Conservation (phyloP, 1,140 invertebrate genomes). For the Choristoneura fumiferana region DNA sequence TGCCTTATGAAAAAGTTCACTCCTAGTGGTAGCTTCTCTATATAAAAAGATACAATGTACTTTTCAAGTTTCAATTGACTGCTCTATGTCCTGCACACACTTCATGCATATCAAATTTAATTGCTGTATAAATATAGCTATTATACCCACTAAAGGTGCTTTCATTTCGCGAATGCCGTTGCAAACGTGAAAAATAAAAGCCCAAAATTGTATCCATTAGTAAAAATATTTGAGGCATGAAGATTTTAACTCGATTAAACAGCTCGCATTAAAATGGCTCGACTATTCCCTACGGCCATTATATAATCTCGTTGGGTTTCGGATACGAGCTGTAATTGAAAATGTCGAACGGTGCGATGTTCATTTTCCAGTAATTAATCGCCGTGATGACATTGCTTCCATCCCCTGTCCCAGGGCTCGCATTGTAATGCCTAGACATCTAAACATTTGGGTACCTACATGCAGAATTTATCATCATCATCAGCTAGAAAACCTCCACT, state of each 20-base stretch:
- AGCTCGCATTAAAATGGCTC: conserved; percentile 41
- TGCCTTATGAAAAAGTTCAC: no score
- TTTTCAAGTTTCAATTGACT: no score
- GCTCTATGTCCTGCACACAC: no score
- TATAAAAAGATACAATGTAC: no score
- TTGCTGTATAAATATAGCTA: no score
- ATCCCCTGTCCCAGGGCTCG: conserved; percentile 37
- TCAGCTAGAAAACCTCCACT: no score
- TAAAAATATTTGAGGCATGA: conserved; percentile 27
- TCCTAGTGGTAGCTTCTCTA: no score
- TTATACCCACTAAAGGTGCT: no score
- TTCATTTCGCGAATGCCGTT: no score
- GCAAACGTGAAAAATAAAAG: no score
- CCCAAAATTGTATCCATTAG: conserved; percentile 5
- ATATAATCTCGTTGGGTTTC: conserved; percentile 64
- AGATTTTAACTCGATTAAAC: conserved; percentile 61
- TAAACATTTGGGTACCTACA: conserved; percentile 9
- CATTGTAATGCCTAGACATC: conserved; percentile 20
- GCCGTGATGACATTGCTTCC: conserved; percentile 60
- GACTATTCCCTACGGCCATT: conserved; percentile 55
- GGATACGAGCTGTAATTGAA: conserved; percentile 68
- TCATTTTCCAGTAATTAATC: conserved; percentile 77
- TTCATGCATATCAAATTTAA: no score
- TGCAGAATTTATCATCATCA: conserved; percentile 7
- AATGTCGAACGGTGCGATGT: conserved; percentile 68